Base-by-base conservation (phyloP, 2,888 invertebrate species). In the Epinotia brunnichana region DNA sequence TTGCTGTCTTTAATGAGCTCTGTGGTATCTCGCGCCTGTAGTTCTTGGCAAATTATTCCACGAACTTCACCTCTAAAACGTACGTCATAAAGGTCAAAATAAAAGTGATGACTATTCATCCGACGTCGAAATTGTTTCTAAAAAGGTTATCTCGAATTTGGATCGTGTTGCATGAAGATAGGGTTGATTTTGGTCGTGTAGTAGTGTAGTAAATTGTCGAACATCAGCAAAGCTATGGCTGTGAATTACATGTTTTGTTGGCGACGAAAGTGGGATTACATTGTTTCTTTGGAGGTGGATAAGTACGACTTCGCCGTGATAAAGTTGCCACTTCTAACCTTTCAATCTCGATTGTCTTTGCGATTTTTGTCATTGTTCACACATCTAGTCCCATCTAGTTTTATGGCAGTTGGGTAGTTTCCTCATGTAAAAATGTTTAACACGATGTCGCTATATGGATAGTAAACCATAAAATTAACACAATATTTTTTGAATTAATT, bases 1-100 rank as follows among this genome's bases (percentile, higher is more conserved):
- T 63, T 69, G 68, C 56, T 3, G 48, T 69, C 68, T 41, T 60
- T 67, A 74, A 74, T 71, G 75, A 69, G 60, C 74, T 75, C 74
- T 54, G 70, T 53, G 61, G 66, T 66, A 61, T 48, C 68, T 67
- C 53, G 48, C 41, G 51, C 15, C 63, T 64, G 39, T 66, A 56
- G 7, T 53, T 59, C 53, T 63, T 10, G 39, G 13, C 10, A 57
- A 19, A 72, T 21, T 13, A 29, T 24, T 17, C n/a, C n/a, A 53
- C 24, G 13, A 57, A 59, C 24, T 4, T 17, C 57, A 59, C 62
- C 68, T 48, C 48, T 68, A 61, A 54, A 1, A 0, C 44, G 4
- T 57, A 48, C 2, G 0, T 10, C 9, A 66, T 41, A 71, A 35
- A 35, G 59, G n/a, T 35, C 54, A 71, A 67, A 67, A 66, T 56